These are phyloP conservation scores for Aphelinus atriplicis DNA, from an alignment of 1,140 invertebrate species.

Conservation along the genomic window DNA sequence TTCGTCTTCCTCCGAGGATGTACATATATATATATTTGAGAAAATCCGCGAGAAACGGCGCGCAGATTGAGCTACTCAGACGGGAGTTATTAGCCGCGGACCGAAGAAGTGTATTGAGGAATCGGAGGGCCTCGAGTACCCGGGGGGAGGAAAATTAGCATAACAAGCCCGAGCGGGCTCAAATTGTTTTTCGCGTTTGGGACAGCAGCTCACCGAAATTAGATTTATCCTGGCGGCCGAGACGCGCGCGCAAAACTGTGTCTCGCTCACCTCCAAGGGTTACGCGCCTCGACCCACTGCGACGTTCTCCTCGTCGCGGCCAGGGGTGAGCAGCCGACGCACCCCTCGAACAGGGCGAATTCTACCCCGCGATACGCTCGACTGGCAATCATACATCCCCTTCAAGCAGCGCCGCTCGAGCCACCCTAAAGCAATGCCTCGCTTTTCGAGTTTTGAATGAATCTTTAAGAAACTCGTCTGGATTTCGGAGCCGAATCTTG, in stretches of 20 bases:
- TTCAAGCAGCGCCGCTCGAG: conserved; percentile 46
- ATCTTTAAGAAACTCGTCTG: no score
- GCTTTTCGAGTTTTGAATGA: no score
- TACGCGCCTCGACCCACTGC: conserved; percentile 5
- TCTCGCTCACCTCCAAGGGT: neutral
- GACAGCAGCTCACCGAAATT: neutral
- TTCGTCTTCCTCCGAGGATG: neutral
- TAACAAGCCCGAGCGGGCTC: no score
- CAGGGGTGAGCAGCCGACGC: conserved; percentile 5
- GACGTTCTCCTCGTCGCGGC: conserved; percentile 51
- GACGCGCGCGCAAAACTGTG: conserved; percentile 2
- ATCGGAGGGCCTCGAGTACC: no score
- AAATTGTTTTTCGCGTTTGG: no score
- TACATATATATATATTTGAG: no score
- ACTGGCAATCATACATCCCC: conserved; percentile 59
- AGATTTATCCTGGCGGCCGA: conserved; percentile 1
- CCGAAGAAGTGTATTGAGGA: no score
- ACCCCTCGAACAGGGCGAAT: conserved; percentile 49
- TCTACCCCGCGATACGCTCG: conserved; percentile 44
- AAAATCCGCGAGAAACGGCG: neutral
- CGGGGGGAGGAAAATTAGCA: no score
- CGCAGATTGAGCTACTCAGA: neutral
- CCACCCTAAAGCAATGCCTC: no score
- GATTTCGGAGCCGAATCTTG: no score
- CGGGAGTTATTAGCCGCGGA: no score